Percentiles rank a stretch among this genome's conserved stretches.
Evolutionary conservation across 2,888 invertebrate species (phyloP).

Genomic region (Synanthedon tipuliformis): DNA sequence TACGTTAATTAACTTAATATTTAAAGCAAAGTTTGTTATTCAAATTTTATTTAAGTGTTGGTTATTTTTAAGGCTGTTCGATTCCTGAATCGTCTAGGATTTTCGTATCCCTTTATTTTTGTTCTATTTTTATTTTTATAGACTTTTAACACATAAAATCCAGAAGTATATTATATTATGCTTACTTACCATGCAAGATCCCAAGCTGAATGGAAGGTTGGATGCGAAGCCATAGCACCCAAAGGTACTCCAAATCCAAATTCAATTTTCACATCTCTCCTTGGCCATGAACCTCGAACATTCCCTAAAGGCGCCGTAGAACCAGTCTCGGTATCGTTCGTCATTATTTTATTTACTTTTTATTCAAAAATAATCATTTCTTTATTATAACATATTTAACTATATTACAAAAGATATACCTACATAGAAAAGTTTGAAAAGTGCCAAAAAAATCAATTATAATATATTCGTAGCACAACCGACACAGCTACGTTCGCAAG

Average conservation of each 20-base stretch:
- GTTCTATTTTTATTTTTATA: too few relatives aligned
- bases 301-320: conserved; percentile 14
- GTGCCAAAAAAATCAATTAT: neutral
- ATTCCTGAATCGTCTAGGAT: too few relatives aligned
- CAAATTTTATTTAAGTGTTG: too few relatives aligned
- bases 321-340: conserved; percentile 35
- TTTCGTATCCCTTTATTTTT: too few relatives aligned
- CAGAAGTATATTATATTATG: too few relatives aligned
- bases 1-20: too few relatives aligned
- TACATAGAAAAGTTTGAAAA: neutral
- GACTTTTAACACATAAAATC: too few relatives aligned
- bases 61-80: too few relatives aligned
- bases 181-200: conserved; percentile 59
- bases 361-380: neutral
- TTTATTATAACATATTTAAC: neutral
- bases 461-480: neutral
- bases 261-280: conserved; percentile 67
- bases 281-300: conserved; percentile 33
- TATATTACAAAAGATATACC: neutral
- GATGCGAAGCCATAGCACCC: conserved; percentile 63
- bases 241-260: conserved; percentile 62
- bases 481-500: neutral
- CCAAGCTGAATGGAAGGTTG: conserved; percentile 68
- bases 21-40: too few relatives aligned
- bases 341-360: conserved; percentile 33